Evolutionary conservation across 1,140 invertebrate genomes (phyloP).

Genomic region (Cataglyphis hispanica): DNA sequence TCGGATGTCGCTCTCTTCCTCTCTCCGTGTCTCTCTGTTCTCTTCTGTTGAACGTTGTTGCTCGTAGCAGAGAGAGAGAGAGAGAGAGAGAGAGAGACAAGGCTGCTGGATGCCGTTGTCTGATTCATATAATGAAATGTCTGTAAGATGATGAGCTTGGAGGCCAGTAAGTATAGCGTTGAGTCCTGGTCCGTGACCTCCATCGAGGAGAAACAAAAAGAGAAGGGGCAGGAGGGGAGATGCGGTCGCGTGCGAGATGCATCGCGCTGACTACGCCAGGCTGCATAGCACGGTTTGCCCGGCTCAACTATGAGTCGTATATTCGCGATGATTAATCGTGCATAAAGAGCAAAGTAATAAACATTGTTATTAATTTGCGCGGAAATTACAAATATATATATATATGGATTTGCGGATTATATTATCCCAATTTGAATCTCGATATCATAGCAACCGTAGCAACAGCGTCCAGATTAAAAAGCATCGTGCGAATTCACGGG

Average conservation of each 20-base stretch:
- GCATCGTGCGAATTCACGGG: background rate
- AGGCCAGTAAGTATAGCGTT: constrained; percentile 84
- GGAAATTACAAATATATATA: background rate
- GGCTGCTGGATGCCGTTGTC: constrained; percentile 78
- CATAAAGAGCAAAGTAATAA: background rate
- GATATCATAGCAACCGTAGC: background rate
- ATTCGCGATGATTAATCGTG: constrained; percentile 10
- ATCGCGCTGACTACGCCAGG: constrained; percentile 22
- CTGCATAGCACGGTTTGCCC: background rate
- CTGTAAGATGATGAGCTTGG: constrained; percentile 83
- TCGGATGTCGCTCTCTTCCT: constrained; percentile 70
- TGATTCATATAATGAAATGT: constrained; percentile 85
- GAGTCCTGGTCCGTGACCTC: constrained; percentile 82
- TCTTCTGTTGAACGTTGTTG: background rate
- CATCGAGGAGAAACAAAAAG: constrained; percentile 61
- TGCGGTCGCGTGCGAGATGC: constrained; percentile 73
- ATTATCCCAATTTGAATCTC: background rate
- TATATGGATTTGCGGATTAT: background rate
- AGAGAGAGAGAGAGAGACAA: constrained; percentile 46
- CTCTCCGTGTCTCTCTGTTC: background rate
- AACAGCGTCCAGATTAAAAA: constrained; percentile 16
- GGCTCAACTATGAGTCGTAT: constrained; percentile 36
- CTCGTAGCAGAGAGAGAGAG: constrained; percentile 31
- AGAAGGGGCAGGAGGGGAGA: constrained; percentile 32
- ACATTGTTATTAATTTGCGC: background rate